Evolutionary conservation across 1,140 invertebrate genomes (phyloP), one percentile per base, ranked within the genome.

Genomic region (Hycleus phaleratus): DNA sequence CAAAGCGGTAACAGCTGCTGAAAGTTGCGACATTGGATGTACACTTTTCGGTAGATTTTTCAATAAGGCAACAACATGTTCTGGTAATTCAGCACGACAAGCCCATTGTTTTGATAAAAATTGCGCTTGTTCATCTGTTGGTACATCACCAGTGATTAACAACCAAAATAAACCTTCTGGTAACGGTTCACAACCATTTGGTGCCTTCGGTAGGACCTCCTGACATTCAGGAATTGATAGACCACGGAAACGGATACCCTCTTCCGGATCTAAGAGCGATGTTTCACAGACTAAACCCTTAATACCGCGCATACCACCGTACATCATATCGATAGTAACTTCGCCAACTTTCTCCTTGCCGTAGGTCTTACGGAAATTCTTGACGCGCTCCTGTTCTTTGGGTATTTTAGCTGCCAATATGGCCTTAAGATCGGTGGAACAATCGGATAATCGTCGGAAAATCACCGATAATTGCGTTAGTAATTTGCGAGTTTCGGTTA

Each of bases 101-200:
- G 91, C 90, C 89, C 91, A 95, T 71, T 93, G 86, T 72, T 87
- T 83, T 3, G 89, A 92, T 10, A 95, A 67, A 12, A 85, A 79
- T 71, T 85, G 82, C 2, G 80, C 82, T 78, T 91, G 88, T 54
- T 82, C 82, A 1, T 86, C 81, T 32, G 79, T 88, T 9, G 91
- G 92, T 39, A 95, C 79, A 56, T 94, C 85, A 3, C 91, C 91
- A 58, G 92, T 94, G 49, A 90, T 81, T 43, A 95, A 75, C 4
- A 95, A 78, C 91, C 91, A 95, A 76, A 93, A 95, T 3, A 94
- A 79, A 73, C 88, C 91, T 77, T 95, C 92, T 1, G 92, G 92
- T 4, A 94, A 77, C 0, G 91, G 91, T 68, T 95, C 88, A 38
- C 74, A 72, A 25, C 92, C 90, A 38, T 86, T 87, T 9, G 78